phyloP scores from a whole-genome alignment of 2,797 vertebrate genomes.

The Kryptopterus vitreolus region DNA sequence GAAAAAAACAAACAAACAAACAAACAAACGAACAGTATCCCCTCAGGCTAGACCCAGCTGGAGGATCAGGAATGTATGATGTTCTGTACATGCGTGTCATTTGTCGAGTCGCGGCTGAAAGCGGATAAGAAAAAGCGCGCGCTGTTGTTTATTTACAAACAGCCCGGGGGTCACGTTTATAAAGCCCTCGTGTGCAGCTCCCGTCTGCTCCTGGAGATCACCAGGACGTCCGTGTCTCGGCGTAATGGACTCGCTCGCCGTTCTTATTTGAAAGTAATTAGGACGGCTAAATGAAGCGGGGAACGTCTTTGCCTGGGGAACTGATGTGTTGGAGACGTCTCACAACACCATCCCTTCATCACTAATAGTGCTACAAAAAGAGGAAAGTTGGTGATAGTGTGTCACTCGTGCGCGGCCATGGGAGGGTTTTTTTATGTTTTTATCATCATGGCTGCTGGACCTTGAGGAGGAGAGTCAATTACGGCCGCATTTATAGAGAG shows the following conservation, averaged over 20 bases:
- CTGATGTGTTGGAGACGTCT: constrained; percentile 34
- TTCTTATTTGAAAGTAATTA: constrained; percentile 51
- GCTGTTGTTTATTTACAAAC: constrained; percentile 56
- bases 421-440: constrained; percentile 51
- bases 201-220: constrained; percentile 55
- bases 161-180: constrained; percentile 52
- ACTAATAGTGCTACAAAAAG: neutral
- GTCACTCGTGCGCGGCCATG: constrained; percentile 23
- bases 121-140: constrained; percentile 21
- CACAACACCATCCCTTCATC: constrained; percentile 34
- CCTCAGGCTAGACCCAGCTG: neutral
- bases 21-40: neutral
- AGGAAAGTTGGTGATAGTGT: neutral
- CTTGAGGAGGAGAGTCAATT: constrained; percentile 41
- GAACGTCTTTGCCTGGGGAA: constrained; percentile 39
- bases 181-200: constrained; percentile 47
- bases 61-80: neutral
- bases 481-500: constrained; percentile 49
- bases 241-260: constrained; percentile 38
- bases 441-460: constrained; percentile 20
- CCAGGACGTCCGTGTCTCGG: constrained; percentile 21
- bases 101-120: neutral
- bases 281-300: constrained; percentile 52
- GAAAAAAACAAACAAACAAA: neutral
- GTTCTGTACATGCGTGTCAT: neutral